phyloP scores from a whole-genome alignment of 2,888 invertebrate genomes.

The Drosophila meridiana region DNA sequence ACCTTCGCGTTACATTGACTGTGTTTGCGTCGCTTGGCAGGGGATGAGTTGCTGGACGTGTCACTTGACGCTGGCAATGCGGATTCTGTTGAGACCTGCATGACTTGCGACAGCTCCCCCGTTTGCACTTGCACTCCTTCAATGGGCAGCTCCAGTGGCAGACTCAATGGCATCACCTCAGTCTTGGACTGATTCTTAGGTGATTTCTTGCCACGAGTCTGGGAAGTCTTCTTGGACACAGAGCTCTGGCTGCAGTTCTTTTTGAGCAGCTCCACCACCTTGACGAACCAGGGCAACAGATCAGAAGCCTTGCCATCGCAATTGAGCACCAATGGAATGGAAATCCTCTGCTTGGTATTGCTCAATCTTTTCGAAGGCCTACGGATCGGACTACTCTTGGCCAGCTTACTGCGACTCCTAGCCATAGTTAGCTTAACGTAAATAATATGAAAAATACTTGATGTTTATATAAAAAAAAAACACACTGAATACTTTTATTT shows the following conservation, averaged over 20 bases:
- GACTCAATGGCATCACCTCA: neutral
- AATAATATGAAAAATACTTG: neutral
- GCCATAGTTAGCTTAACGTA: neutral
- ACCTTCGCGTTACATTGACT: no score
- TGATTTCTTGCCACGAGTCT: neutral
- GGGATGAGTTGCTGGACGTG: neutral
- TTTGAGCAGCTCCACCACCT: slow-evolving; percentile 3
- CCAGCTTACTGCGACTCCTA: neutral
- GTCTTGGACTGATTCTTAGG: neutral
- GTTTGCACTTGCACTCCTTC: neutral
- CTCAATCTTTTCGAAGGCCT: neutral
- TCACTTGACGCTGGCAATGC: no score
- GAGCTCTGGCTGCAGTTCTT: neutral
- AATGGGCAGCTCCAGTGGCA: neutral
- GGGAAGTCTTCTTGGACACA: neutral
- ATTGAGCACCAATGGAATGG: slow-evolving; percentile 1
- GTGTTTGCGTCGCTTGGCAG: neutral
- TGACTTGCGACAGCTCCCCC: neutral
- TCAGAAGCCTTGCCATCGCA: neutral
- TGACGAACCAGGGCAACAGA: slow-evolving; percentile 7
- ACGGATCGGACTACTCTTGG: accelerated
- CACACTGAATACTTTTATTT: neutral
- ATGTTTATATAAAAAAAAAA: neutral
- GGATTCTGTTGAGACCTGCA: neutral
- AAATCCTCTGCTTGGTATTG: neutral